Base-by-base conservation (phyloP, 1,140 invertebrate genomes). In the Caligus rogercresseyi region DNA sequence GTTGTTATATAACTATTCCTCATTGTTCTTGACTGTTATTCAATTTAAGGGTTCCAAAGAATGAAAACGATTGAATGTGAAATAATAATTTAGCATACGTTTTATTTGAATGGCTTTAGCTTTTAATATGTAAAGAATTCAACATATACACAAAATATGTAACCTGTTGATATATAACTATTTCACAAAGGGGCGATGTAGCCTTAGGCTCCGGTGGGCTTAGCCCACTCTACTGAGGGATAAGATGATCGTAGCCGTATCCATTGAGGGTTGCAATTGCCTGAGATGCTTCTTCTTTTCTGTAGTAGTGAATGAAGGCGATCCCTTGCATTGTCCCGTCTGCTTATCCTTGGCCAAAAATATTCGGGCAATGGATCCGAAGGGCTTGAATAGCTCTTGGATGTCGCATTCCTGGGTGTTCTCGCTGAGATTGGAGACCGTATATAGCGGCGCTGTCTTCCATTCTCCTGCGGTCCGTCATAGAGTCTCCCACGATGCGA, bases 151-250 rank as follows among this genome's bases (percentile, higher is more conserved):
- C n/a, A n/a, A n/a, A n/a, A n/a, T n/a, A n/a, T n/a, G n/a, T n/a
- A n/a, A n/a, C n/a, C n/a, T n/a, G n/a, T n/a, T n/a, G n/a, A n/a
- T n/a, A n/a, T n/a, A n/a, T n/a, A n/a, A n/a, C n/a, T n/a, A n/a
- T n/a, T n/a, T n/a, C n/a, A n/a, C n/a, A n/a, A n/a, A n/a, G n/a
- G n/a, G n/a, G n/a, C n/a, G n/a, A n/a, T n/a, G n/a, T n/a, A n/a
- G n/a, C n/a, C n/a, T 58, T 43, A 64, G n/a, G 57, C 4, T 19
- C 26, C 25, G 0, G 54, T 54, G 51, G 56, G 55, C 75, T 96
- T 98, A 1, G 96, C 97, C 95, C 95, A 98, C 77, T 98, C 95
- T 18, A 97, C 96, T 74, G 93, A 13, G 98, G 76, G 72, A 98
- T 98, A 60, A 98, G 80, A 79, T 98, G 93, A 77, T 98, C 93